A percentile compares a stretch with the other conserved stretches of the same genome.
Conservation (phyloP, 2,888 invertebrate species). For the Hedya salicella region DNA sequence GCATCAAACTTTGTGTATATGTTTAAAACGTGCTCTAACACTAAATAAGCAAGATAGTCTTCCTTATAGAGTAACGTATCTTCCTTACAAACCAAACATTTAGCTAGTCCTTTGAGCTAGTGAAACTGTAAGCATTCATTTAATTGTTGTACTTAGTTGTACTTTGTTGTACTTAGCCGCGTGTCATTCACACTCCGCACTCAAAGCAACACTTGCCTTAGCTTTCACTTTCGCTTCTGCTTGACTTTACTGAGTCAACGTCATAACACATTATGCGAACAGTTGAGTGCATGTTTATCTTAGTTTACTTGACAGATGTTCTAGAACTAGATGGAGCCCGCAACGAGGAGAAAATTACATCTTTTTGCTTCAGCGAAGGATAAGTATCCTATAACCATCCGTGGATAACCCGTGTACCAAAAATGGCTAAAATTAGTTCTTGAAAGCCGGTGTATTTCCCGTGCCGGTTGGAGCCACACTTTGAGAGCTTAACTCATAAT, state of each 20-base stretch:
- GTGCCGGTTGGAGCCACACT: no score
- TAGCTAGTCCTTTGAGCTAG: not conserved
- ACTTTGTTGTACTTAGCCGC: constrained; percentile 12
- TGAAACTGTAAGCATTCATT: constrained; percentile 11
- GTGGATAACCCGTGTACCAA: no score
- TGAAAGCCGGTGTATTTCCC: no score
- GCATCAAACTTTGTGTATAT: no score
- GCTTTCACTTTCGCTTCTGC: constrained; percentile 51
- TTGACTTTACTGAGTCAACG: constrained; percentile 34
- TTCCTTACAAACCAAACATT: no score
- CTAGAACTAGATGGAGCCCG: no score
- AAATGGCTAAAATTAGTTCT: no score
- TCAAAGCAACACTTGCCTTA: constrained; percentile 16
- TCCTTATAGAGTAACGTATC: not conserved
- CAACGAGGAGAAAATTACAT: no score
- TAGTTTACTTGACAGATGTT: constrained; percentile 1
- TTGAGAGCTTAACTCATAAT: no score
- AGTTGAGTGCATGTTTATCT: constrained; percentile 22
- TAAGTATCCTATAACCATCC: no score
- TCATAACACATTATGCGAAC: constrained; percentile 23
- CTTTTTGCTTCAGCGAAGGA: no score
- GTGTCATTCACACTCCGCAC: constrained; percentile 12
- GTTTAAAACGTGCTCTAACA: no score
- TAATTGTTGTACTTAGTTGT: constrained; percentile 10
- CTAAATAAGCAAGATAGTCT: not conserved